Evolutionary conservation across 2,113 vertebrate species (phyloP).

Genomic region (Cyphomyrus plagiostoma): DNA sequence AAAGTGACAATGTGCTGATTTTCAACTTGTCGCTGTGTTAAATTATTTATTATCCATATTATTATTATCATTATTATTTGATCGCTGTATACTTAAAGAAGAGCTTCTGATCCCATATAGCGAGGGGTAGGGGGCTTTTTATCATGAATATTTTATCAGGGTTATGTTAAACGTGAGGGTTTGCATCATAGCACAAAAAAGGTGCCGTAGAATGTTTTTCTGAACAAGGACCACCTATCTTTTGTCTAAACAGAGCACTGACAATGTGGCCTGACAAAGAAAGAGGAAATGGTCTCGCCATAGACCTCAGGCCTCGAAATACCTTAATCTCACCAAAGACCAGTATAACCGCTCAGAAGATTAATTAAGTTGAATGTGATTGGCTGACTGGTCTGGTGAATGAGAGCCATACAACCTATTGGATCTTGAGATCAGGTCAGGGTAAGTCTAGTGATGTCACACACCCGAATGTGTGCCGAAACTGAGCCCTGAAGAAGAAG

Average conservation of each 20-base stretch:
- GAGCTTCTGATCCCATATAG: background rate
- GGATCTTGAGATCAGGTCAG: background rate
- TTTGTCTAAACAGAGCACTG: background rate
- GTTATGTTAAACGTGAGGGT: background rate
- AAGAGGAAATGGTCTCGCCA: background rate
- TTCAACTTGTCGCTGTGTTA: slow-evolving; percentile 59
- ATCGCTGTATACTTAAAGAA: slow-evolving; percentile 11
- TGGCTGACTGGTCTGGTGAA: background rate
- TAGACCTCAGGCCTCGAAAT: background rate
- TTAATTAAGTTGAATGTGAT: background rate
- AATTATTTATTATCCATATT: slow-evolving; percentile 26
- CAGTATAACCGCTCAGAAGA: background rate
- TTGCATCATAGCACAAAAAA: background rate
- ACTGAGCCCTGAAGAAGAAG: background rate
- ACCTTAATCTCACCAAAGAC: background rate
- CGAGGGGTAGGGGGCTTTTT: background rate
- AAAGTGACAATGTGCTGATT: slow-evolving; percentile 71
- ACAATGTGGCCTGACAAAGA: background rate
- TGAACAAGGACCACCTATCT: background rate
- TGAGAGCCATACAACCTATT: background rate
- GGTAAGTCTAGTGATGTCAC: background rate
- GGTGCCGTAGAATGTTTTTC: background rate
- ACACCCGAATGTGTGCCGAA: too few species aligned
- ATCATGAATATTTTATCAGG: background rate
- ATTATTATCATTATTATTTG: background rate